Conservation (phyloP, 2,113 vertebrate genomes). For the Crotophaga sulcirostris region DNA sequence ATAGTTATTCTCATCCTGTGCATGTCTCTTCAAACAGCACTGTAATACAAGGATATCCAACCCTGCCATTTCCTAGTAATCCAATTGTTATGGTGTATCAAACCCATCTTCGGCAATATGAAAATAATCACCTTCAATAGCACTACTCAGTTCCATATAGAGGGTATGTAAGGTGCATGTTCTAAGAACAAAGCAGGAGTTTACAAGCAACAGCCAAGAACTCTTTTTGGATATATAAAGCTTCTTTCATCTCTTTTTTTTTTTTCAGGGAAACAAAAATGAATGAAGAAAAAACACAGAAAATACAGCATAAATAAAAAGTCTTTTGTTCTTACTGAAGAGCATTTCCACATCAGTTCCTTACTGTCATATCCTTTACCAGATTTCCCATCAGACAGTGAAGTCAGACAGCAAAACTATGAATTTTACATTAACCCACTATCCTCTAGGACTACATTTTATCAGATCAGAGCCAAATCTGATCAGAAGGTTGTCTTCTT, state of each 20-base stretch:
- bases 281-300: not conserved
- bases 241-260: not conserved
- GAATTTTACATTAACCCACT: constrained; percentile 14
- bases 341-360: not conserved
- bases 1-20: not conserved
- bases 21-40: not conserved
- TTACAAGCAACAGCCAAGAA: not conserved
- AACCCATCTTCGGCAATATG: not conserved
- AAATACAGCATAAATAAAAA: not conserved
- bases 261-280: not conserved
- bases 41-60: not conserved
- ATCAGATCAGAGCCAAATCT: not conserved
- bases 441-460: not conserved
- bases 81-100: not conserved
- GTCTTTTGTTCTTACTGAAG: not conserved
- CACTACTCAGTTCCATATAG: not conserved
- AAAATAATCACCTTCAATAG: not conserved
- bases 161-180: not conserved
- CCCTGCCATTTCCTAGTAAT: not conserved
- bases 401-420: not conserved
- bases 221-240: not conserved
- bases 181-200: not conserved
- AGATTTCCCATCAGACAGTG: constrained; percentile 6
- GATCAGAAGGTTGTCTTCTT: not conserved
- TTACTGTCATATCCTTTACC: not conserved